A percentile compares a stretch with the other conserved stretches of the same genome.
phyloP scores from a whole-genome alignment of 2,113 vertebrate genomes.

The Connochaetes taurinus region DNA sequence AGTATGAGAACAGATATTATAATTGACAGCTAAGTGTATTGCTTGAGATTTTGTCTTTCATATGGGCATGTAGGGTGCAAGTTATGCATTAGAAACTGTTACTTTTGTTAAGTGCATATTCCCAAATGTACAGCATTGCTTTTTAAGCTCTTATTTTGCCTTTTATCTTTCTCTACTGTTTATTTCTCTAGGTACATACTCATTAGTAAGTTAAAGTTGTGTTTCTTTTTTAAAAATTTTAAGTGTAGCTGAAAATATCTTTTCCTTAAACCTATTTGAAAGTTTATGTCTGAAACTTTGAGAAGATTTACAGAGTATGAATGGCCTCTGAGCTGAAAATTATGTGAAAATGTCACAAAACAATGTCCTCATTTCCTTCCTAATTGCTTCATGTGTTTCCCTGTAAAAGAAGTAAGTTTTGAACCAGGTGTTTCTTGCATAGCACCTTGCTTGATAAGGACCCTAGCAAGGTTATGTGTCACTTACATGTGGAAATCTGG shows the following conservation, averaged over 20 bases:
- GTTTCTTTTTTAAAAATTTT: not conserved
- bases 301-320: not conserved
- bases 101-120: conserved; percentile 7
- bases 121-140: not conserved
- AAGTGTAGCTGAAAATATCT: conserved; percentile 10
- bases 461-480: not conserved
- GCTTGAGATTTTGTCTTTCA: not conserved
- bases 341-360: not conserved
- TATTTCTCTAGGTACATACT: conserved; percentile 35
- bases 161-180: conserved; percentile 27
- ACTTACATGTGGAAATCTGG: not conserved
- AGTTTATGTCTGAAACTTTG: conserved; percentile 1
- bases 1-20: conserved; percentile 23
- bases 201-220: conserved; percentile 16
- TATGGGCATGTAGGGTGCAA: not conserved
- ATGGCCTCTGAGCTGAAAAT: not conserved
- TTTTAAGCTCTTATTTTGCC: not conserved
- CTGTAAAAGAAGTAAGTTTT: not conserved
- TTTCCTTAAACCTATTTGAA: not conserved
- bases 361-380: not conserved
- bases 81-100: conserved; percentile 28
- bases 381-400: not conserved
- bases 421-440: not conserved
- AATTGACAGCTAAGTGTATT: not conserved
- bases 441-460: not conserved